Percentiles rank a stretch among this genome's conserved stretches.
Conservation (phyloP, 2,113 vertebrate species). For the Mirounga angustirostris region DNA sequence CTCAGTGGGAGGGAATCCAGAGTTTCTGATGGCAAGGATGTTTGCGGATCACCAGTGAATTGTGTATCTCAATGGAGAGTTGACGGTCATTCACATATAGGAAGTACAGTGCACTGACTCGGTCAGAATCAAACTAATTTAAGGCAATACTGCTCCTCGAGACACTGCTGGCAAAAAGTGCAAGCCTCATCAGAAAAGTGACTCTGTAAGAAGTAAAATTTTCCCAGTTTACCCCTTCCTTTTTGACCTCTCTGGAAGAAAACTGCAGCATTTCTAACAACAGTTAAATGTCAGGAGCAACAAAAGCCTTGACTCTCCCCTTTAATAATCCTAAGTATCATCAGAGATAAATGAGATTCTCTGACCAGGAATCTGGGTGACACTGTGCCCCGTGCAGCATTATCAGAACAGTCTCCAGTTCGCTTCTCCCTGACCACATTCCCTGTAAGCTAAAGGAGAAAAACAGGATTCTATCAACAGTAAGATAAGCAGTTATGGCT, state of each 20-base stretch:
- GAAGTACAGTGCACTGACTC: not conserved
- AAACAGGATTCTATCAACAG: not conserved
- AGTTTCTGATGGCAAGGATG: not conserved
- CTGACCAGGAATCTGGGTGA: not conserved
- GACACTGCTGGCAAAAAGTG: conserved; percentile 18
- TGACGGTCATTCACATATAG: not conserved
- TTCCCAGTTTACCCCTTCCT: not conserved
- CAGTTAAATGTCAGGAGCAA: not conserved
- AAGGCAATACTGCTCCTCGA: conserved; percentile 75
- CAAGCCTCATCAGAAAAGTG: conserved; percentile 44
- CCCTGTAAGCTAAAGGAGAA: not conserved
- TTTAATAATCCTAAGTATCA: not conserved
- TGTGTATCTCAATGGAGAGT: not conserved
- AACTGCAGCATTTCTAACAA: conserved; percentile 18
- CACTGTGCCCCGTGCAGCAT: not conserved
- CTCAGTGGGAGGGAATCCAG: not conserved
- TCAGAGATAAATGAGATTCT: not conserved
- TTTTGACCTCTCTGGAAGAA: conserved; percentile 11
- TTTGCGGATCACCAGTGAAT: not conserved
- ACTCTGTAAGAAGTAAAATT: not conserved
- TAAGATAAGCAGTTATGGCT: conserved; percentile 65
- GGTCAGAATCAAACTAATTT: conserved; percentile 34
- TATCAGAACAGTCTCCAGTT: not conserved
- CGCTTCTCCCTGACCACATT: not conserved
- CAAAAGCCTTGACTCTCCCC: not conserved